A percentile compares a stretch with the other conserved stretches of the same genome.
These are phyloP conservation scores for Oreotrochilus melanogaster DNA, from an alignment of 2,113 vertebrate genomes.

Conservation along the genomic window DNA sequence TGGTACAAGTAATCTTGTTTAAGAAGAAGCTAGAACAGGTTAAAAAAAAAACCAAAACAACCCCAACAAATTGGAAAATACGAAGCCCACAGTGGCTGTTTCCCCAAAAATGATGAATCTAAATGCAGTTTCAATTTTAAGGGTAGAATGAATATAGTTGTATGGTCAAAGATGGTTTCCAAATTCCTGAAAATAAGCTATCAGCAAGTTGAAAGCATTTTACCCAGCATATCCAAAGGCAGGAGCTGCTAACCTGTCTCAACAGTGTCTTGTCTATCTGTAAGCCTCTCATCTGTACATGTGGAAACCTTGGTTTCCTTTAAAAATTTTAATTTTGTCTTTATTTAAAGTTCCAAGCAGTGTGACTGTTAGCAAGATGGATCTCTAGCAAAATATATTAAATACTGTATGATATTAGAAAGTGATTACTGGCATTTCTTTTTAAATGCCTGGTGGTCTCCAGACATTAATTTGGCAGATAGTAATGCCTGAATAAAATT, in stretches of 20 bases:
- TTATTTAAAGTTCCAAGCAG: neutral
- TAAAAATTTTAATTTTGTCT: neutral
- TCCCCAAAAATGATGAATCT: neutral
- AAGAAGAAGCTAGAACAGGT: neutral
- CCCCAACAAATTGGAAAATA: neutral
- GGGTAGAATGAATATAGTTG: neutral
- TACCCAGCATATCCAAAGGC: neutral
- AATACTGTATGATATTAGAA: neutral
- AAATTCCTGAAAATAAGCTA: neutral
- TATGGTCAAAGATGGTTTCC: neutral
- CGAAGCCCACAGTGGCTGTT: neutral
- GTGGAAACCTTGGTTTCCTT: neutral
- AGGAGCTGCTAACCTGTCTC: neutral
- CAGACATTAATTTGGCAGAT: slow-evolving; percentile 2
- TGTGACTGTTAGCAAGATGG: neutral
- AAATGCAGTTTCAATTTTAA: neutral
- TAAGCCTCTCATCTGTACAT: neutral
- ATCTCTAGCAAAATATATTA: neutral
- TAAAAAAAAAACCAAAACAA: neutral
- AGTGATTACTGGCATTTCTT: neutral
- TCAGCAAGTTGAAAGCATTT: neutral
- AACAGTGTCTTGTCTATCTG: neutral
- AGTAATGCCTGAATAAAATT: slow-evolving; percentile 1
- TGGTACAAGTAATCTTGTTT: neutral
- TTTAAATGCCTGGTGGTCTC: neutral